Conservation (phyloP, 2,888 invertebrate genomes). For the Strigamia crassipes region DNA sequence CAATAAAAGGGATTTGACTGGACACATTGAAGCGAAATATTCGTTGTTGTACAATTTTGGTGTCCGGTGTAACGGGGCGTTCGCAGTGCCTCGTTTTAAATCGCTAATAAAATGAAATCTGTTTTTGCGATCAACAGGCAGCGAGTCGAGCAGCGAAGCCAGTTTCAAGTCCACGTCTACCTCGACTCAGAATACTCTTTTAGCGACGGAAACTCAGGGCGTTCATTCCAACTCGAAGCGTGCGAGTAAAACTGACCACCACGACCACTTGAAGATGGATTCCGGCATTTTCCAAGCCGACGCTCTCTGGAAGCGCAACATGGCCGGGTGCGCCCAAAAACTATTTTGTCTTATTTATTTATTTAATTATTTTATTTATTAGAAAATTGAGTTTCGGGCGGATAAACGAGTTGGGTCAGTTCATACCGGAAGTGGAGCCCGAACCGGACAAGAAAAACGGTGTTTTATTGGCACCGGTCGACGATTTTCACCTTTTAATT, state of each 20-base stretch:
- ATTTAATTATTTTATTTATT: slow-evolving; percentile 52
- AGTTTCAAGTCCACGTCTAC: slow-evolving; percentile 54
- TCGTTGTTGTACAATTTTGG: too few species aligned
- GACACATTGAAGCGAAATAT: too few species aligned
- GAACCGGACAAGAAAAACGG: slow-evolving; percentile 58
- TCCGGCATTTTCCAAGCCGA: slow-evolving; percentile 83
- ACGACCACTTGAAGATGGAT: slow-evolving; percentile 73
- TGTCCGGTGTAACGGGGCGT: too few species aligned
- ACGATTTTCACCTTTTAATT: too few species aligned
- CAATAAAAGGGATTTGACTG: too few species aligned
- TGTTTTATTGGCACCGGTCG: background rate
- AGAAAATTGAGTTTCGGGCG: slow-evolving; percentile 81
- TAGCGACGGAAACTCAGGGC: slow-evolving; percentile 69
- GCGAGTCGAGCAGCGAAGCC: slow-evolving; percentile 71
- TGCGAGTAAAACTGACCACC: slow-evolving; percentile 45
- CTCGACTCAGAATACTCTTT: slow-evolving; percentile 70
- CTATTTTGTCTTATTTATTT: too few species aligned
- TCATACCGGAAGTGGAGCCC: slow-evolving; percentile 83
- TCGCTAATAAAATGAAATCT: too few species aligned
- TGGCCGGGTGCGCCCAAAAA: too few species aligned
- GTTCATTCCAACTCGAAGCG: slow-evolving; percentile 46
- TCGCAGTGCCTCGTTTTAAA: too few species aligned
- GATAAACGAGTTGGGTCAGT: slow-evolving; percentile 85
- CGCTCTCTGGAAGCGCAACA: slow-evolving; percentile 76
- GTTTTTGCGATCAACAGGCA: slow-evolving; percentile 53